phyloP scores from a whole-genome alignment of 2,113 vertebrate species.

The Anolis carolinensis region DNA sequence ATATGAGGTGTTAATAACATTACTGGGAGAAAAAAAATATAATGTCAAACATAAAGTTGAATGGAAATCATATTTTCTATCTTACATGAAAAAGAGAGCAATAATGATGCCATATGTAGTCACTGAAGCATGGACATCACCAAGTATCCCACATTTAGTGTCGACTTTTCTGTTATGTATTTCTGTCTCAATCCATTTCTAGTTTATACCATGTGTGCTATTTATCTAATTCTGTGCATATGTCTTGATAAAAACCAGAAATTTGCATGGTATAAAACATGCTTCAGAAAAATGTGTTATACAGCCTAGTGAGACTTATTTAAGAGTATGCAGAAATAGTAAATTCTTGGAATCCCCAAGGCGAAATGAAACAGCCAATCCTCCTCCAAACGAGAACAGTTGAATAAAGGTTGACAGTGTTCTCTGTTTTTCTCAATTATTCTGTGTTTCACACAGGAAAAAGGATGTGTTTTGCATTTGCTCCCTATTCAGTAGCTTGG shows the following conservation, averaged over 20 bases:
- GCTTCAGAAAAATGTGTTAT: slow-evolving; percentile 44
- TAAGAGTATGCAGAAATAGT: slow-evolving; percentile 51
- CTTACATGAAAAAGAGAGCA: slow-evolving; percentile 19
- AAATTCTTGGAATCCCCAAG: slow-evolving; percentile 48
- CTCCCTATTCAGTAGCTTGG: slow-evolving; percentile 77
- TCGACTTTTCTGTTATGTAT: background rate
- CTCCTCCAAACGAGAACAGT: slow-evolving; percentile 62
- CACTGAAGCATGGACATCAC: background rate
- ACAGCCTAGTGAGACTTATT: slow-evolving; percentile 50
- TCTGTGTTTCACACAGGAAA: slow-evolving; percentile 76
- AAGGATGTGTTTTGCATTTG: slow-evolving; percentile 78
- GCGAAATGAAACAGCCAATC: slow-evolving; percentile 44
- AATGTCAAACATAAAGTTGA: background rate
- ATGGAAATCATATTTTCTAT: slow-evolving; percentile 4
- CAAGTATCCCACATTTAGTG: background rate
- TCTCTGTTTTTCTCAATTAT: slow-evolving; percentile 70
- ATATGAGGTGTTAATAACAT: background rate
- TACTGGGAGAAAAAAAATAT: slow-evolving; percentile 3
- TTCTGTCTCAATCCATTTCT: background rate
- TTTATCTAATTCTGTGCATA: slow-evolving; percentile 48
- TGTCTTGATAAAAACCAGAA: slow-evolving; percentile 55
- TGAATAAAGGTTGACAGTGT: slow-evolving; percentile 78
- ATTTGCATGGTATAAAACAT: slow-evolving; percentile 51
- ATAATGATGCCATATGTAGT: background rate
- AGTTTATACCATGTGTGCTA: background rate